Evolutionary conservation across 2,113 vertebrate genomes (phyloP).

Genomic region (Erinaceus europaeus): DNA sequence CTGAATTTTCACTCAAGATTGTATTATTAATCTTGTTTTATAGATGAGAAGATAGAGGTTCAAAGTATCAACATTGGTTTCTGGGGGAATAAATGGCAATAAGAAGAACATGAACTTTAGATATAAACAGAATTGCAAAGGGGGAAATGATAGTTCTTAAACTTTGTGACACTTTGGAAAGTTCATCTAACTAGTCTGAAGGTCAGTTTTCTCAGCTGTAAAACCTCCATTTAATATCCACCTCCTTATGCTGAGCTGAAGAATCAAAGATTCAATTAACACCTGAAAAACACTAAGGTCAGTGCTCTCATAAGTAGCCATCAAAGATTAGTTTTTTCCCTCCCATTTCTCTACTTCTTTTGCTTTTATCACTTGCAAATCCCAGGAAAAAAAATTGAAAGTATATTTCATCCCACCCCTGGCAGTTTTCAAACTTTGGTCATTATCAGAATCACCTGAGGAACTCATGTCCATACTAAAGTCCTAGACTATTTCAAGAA

Average conservation of each 20-base stretch:
- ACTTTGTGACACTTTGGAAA: background rate
- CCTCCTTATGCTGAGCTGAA: background rate
- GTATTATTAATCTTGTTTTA: constrained; percentile 21
- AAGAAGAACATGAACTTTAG: background rate
- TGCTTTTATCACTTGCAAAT: background rate
- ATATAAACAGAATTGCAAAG: background rate
- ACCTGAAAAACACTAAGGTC: background rate
- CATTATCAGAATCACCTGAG: constrained; percentile 5
- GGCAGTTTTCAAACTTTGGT: background rate
- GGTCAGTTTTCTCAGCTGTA: background rate
- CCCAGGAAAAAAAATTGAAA: background rate
- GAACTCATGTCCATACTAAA: background rate
- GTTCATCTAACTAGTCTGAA: background rate
- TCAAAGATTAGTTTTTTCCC: background rate
- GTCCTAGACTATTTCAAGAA: background rate
- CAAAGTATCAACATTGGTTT: background rate
- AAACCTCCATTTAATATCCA: background rate
- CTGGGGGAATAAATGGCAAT: background rate
- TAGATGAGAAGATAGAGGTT: background rate
- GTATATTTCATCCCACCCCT: background rate
- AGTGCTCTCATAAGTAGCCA: background rate
- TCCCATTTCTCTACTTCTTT: background rate
- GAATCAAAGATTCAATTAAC: background rate
- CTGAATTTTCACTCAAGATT: background rate
- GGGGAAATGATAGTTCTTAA: background rate